Evolutionary conservation across 1,140 invertebrate genomes (phyloP).

Genomic region (Mercenaria mercenaria): DNA sequence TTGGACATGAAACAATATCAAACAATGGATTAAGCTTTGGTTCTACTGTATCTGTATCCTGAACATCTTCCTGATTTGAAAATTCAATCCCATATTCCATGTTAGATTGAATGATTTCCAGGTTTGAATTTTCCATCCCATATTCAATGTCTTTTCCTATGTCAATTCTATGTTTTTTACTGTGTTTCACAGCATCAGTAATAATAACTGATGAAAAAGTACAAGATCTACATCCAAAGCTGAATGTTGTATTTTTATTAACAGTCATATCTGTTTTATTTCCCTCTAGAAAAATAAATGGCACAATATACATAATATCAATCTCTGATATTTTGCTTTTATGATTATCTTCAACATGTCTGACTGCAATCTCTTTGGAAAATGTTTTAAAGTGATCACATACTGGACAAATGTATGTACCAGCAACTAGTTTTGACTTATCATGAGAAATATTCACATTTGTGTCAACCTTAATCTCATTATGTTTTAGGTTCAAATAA

Average conservation of each 20-base stretch:
- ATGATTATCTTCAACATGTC: background rate
- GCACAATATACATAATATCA: background rate
- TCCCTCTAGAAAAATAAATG: background rate
- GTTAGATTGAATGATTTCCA: too few species aligned
- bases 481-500: too few species aligned
- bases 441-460: too few species aligned
- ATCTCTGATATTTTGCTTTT: background rate
- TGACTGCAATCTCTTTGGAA: background rate
- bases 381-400: background rate
- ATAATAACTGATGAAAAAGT: background rate
- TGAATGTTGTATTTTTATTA: background rate
- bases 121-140: too few species aligned
- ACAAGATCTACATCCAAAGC: background rate
- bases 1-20: background rate
- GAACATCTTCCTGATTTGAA: too few species aligned
- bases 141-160: background rate
- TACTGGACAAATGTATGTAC: background rate
- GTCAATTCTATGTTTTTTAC: background rate
- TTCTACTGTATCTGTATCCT: background rate
- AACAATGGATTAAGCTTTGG: background rate
- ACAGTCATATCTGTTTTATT: too few species aligned
- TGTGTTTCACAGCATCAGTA: background rate
- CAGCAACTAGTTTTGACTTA: background rate
- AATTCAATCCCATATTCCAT: too few species aligned
- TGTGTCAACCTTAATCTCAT: too few species aligned